phyloP scores from a whole-genome alignment of 2,113 vertebrate genomes.

The Nesospiza acunhae region DNA sequence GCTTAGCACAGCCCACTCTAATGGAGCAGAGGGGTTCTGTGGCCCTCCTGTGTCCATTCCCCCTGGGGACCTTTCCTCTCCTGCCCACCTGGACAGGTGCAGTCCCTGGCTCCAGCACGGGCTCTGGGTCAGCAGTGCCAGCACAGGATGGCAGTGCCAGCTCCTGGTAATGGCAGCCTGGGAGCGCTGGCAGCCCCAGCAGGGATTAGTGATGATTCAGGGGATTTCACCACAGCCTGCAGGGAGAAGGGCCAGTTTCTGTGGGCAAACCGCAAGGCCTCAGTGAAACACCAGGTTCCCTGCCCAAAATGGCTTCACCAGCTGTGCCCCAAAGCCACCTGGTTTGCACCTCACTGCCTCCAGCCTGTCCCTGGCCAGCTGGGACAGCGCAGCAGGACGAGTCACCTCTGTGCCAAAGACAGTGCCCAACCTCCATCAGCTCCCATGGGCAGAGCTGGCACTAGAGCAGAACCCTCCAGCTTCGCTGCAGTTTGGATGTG shows the following conservation, averaged over 20 bases:
- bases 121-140: rapidly evolving
- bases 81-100: not conserved
- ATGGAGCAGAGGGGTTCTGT: rapidly evolving
- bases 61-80: not conserved
- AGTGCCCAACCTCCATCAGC: not conserved
- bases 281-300: not conserved
- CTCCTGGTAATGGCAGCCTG: rapidly evolving
- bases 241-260: not conserved
- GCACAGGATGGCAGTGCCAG: rapidly evolving
- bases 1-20: not conserved
- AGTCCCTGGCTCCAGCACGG: rapidly evolving
- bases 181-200: rapidly evolving
- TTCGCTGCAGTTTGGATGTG: rapidly evolving
- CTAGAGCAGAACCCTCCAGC: not conserved
- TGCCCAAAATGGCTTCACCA: not conserved
- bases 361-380: not conserved
- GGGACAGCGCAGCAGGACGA: not conserved
- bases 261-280: not conserved
- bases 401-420: not conserved
- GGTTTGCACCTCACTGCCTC: not conserved
- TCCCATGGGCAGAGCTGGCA: not conserved
- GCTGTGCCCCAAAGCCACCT: not conserved
- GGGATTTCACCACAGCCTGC: not conserved
- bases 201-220: not conserved
- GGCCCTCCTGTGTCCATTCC: not conserved